phyloP scores from a whole-genome alignment of 2,113 vertebrate species.

The Nesospiza acunhae region DNA sequence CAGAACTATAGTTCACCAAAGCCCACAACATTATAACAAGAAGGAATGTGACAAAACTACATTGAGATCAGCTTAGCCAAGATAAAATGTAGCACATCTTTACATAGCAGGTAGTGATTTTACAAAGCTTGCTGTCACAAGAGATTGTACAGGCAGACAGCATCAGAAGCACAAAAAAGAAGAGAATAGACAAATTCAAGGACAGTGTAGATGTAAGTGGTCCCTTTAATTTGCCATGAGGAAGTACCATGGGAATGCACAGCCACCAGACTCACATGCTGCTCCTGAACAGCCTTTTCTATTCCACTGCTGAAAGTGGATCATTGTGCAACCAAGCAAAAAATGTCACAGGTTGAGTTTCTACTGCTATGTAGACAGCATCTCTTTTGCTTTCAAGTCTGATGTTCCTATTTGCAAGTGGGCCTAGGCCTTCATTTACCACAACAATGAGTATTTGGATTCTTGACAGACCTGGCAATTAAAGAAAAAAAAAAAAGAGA shows the following conservation, averaged over 20 bases:
- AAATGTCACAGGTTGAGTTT: background rate
- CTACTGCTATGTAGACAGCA: background rate
- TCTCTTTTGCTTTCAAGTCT: background rate
- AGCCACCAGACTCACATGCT: background rate
- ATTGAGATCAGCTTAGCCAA: background rate
- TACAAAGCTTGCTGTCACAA: background rate
- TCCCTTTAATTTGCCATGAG: background rate
- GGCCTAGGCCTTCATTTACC: background rate
- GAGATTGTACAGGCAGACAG: background rate
- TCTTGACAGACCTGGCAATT: background rate
- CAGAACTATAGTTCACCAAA: background rate
- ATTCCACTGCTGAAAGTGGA: background rate
- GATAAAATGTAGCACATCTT: background rate
- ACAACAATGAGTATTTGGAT: background rate
- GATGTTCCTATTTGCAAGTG: background rate
- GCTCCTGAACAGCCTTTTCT: background rate
- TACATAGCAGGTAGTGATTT: background rate
- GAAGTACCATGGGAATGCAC: background rate
- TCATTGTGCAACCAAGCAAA: background rate
- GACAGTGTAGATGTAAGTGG: background rate
- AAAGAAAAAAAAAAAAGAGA: background rate
- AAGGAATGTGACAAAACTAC: background rate
- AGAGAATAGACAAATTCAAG: background rate
- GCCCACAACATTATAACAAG: background rate
- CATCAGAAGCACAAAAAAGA: background rate